Evolutionary conservation across 2,113 vertebrate species (phyloP).

Genomic region (Isichthys henryi): DNA sequence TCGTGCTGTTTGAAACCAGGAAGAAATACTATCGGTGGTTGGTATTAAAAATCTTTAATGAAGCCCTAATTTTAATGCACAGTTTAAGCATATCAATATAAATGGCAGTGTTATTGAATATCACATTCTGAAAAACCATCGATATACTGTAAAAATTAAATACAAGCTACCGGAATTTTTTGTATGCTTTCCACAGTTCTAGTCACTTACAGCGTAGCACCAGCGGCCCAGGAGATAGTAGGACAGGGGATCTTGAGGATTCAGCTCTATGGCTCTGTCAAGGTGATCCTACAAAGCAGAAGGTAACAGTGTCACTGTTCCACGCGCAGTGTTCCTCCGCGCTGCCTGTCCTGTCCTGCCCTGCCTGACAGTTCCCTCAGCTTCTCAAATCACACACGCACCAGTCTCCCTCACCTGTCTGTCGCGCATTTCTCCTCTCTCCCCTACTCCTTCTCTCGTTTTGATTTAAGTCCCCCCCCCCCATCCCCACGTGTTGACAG

Average conservation of each 20-base stretch:
- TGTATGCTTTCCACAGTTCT: neutral
- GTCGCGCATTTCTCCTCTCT: neutral
- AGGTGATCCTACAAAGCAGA: slow-evolving; percentile 76
- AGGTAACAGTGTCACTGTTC: slow-evolving; percentile 40
- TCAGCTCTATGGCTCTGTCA: slow-evolving; percentile 86
- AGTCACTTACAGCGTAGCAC: slow-evolving; percentile 83
- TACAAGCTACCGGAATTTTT: neutral
- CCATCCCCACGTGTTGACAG: slow-evolving; percentile 1
- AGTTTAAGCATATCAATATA: neutral
- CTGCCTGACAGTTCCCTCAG: slow-evolving; percentile 44
- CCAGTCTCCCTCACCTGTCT: slow-evolving; percentile 6
- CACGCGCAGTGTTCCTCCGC: slow-evolving; percentile 32
- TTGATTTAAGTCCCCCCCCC: neutral
- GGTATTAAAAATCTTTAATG: neutral
- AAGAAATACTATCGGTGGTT: neutral
- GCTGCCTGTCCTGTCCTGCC: slow-evolving; percentile 52
- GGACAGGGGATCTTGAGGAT: slow-evolving; percentile 80
- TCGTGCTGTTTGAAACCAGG: neutral
- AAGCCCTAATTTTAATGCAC: neutral
- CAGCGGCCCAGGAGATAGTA: slow-evolving; percentile 95
- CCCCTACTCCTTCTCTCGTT: slow-evolving; percentile 17
- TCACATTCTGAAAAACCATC: neutral
- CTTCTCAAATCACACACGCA: slow-evolving; percentile 46
- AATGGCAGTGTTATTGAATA: neutral
- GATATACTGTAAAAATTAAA: neutral